Evolutionary conservation across 2,888 invertebrate genomes (phyloP), one percentile per base, ranked within the genome.

Genomic region (Plebejus argus): DNA sequence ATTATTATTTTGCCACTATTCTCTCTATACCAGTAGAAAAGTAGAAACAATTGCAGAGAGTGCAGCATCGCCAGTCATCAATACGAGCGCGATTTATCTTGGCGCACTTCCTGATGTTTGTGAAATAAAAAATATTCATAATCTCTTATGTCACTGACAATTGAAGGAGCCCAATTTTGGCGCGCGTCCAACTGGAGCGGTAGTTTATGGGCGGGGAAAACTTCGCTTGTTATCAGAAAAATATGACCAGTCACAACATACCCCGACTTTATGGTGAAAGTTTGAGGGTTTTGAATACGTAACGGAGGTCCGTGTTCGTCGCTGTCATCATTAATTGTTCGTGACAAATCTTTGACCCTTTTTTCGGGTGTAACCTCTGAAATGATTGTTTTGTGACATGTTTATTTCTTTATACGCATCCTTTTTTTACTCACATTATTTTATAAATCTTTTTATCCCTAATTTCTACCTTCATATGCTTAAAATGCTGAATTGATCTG

Each of bases 161-260:
- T 66, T 71, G 78, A 79, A 77, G 77, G 78, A 77, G 77, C 72
- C 79, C 79, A 79, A 84, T 83, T 83, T 82, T 87, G 87, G 87
- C 86, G 80, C 80, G 70, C 78, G 58, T 80, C 87, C 86, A 87
- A 86, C 82, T 79, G 28, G 80, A 78, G 83, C 84, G 85, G 81
- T 81, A 83, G 84, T 83, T 84, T 83, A 83, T 84, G 81, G 79
- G 23, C 79, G 15, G 87, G 85, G 85, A 82, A 88, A 92, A 92
- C 86, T 92, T 92, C 85, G 88, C 92, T 92, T 91, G 92, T 93
- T 92, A 93, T 90, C 89, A 85, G 83, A 86, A 85, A 91, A 90
- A 92, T 91, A 91, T 91, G 79, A 78, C 77, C 79, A 81, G 79
- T 82, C 90, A 91, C 87, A 90, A 91, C 89, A 91, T 88, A 90